Evolutionary conservation across 1,140 invertebrate genomes (phyloP).

Genomic region (Drosophila erecta): DNA sequence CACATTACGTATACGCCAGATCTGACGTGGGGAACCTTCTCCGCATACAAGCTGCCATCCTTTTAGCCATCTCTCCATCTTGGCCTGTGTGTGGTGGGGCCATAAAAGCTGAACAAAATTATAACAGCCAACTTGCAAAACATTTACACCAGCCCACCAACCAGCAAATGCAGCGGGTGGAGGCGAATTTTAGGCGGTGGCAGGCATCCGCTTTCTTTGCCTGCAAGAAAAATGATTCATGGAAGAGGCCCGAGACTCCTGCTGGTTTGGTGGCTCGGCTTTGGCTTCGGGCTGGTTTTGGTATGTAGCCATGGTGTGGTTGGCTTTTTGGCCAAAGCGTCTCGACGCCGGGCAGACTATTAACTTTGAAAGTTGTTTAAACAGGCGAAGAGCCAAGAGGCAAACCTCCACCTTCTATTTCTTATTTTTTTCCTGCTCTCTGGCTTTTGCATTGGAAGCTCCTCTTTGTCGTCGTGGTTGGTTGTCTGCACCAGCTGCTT

Average conservation of each 20-base stretch:
- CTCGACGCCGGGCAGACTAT: slow-evolving; percentile 79
- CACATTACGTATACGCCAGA: slow-evolving; percentile 74
- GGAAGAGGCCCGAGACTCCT: slow-evolving; percentile 61
- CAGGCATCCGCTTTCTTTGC: slow-evolving; percentile 61
- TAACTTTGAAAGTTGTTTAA: slow-evolving; percentile 83
- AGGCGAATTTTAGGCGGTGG: slow-evolving; percentile 41
- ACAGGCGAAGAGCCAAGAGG: slow-evolving; percentile 69
- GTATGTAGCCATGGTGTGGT: slow-evolving; percentile 25
- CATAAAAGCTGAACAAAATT: slow-evolving; percentile 64
- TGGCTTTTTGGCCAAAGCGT: slow-evolving; percentile 68
- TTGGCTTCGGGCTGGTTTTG: slow-evolving; percentile 15
- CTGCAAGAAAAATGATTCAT: slow-evolving; percentile 74
- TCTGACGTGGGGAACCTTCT: slow-evolving; percentile 13
- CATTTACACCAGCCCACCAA: slow-evolving; percentile 69
- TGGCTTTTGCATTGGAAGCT: slow-evolving; percentile 67
- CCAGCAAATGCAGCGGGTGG: slow-evolving; percentile 17
- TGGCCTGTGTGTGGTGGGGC: slow-evolving; percentile 39
- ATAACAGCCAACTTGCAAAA: slow-evolving; percentile 76
- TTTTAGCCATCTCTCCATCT: slow-evolving; percentile 41
- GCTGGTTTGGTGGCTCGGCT: slow-evolving; percentile 51
- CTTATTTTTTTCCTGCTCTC: slow-evolving; percentile 30
- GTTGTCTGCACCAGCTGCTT: slow-evolving; percentile 61
- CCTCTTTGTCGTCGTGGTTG: slow-evolving; percentile 64
- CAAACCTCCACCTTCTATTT: slow-evolving; percentile 81
- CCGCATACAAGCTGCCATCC: slow-evolving; percentile 8